A percentile compares a stretch with the other conserved stretches of the same genome.
phyloP scores from a whole-genome alignment of 37 sponge, comb jelly and placozoan species.

The Halisarca cf. caerulea region DNA sequence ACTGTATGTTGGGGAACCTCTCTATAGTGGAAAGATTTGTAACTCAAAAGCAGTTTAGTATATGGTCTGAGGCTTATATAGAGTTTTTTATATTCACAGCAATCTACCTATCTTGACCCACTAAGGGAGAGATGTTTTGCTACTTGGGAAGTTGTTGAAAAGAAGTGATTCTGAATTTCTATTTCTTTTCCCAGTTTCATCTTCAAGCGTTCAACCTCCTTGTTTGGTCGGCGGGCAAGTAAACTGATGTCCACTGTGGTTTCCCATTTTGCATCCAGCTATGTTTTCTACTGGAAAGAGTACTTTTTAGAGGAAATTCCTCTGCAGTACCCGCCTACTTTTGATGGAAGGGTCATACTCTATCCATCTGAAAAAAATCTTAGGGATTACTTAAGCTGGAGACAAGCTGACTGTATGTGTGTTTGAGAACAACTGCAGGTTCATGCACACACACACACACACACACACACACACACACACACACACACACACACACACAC shows the following conservation, averaged over 20 bases:
- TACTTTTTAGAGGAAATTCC: slow-evolving; percentile 55
- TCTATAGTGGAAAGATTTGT: no score
- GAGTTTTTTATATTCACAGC: neutral
- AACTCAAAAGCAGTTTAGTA: no score
- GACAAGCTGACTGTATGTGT: slow-evolving; percentile 96
- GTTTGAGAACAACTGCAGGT: no score
- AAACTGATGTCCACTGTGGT: slow-evolving; percentile 84
- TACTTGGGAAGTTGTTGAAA: neutral
- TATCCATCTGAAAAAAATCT: slow-evolving; percentile 80
- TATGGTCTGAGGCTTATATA: neutral
- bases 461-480: no score
- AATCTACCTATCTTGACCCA: neutral
- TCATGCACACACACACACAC: no score
- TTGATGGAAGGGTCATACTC: slow-evolving; percentile 94
- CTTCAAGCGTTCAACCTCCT: slow-evolving; percentile 65
- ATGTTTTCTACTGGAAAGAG: slow-evolving; percentile 87
- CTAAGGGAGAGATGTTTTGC: neutral
- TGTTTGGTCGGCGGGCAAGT: slow-evolving; percentile 88
- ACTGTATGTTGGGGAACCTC: no score
- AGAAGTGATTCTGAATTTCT: neutral
- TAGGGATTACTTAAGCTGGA: slow-evolving; percentile 96
- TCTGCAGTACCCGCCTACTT: slow-evolving; percentile 89
- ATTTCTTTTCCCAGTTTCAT: slow-evolving; percentile 67
- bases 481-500: no score
- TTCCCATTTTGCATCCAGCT: slow-evolving; percentile 79